Evolutionary conservation across 2,113 vertebrate species (phyloP).

Genomic region (Oxygymnocypris stewartii): DNA sequence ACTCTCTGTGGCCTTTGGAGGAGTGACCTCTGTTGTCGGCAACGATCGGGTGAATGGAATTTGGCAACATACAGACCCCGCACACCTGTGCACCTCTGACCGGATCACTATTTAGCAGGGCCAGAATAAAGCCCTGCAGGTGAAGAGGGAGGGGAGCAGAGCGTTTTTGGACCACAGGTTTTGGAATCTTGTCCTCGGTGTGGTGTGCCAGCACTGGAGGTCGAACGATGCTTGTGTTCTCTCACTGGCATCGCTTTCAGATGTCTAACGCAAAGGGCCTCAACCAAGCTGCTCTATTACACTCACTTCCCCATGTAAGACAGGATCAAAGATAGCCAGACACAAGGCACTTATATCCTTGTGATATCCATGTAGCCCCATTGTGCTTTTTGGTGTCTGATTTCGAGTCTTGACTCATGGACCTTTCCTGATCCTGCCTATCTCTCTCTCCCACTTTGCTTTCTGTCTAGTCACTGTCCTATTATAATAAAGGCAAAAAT

Average conservation of each 20-base stretch:
- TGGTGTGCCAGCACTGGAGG: slow-evolving; percentile 66
- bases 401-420: neutral
- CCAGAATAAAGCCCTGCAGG: slow-evolving; percentile 59
- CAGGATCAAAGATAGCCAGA: slow-evolving; percentile 22
- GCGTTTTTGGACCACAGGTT: slow-evolving; percentile 62
- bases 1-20: neutral
- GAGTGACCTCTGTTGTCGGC: slow-evolving; percentile 56
- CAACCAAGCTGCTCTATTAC: neutral
- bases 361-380: neutral
- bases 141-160: slow-evolving; percentile 57
- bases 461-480: neutral
- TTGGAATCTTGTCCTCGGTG: slow-evolving; percentile 61
- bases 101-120: slow-evolving; percentile 73
- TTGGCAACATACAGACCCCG: slow-evolving; percentile 67
- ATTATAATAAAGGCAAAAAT: neutral
- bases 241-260: slow-evolving; percentile 69
- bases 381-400: neutral
- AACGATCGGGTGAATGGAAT: slow-evolving; percentile 64
- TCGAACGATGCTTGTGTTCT: slow-evolving; percentile 69
- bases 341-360: neutral
- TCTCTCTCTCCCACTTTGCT: neutral
- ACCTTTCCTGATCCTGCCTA: neutral
- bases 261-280: slow-evolving; percentile 54
- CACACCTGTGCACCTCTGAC: slow-evolving; percentile 71
- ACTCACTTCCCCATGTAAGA: neutral